Percentiles rank a stretch among this genome's conserved stretches.
Evolutionary conservation across 2,113 vertebrate species (phyloP).

Genomic region (Spheniscus mendiculus): DNA sequence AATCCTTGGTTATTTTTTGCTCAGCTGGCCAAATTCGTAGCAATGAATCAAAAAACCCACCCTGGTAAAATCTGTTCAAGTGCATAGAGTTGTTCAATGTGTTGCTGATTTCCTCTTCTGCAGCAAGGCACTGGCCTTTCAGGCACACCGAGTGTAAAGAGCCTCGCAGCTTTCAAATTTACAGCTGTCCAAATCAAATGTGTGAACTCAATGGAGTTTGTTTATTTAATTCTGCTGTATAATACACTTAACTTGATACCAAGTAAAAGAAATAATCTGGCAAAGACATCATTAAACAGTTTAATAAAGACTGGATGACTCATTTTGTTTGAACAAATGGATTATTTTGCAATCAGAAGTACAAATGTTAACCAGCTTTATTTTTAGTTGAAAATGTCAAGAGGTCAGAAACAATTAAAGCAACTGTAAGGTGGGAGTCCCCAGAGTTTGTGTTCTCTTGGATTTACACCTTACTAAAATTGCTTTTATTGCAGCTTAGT

Average conservation of each 20-base stretch:
- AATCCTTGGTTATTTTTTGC: background rate
- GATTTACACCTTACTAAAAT: constrained; percentile 69
- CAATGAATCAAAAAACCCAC: background rate
- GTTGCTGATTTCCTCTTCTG: background rate
- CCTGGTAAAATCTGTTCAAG: background rate
- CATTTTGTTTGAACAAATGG: constrained; percentile 64
- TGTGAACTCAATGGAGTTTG: background rate
- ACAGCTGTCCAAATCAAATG: constrained; percentile 12
- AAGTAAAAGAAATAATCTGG: constrained; percentile 52
- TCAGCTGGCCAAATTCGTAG: background rate
- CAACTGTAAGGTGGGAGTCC: constrained; percentile 55
- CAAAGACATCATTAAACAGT: constrained; percentile 51
- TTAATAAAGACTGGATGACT: constrained; percentile 55
- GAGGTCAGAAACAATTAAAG: constrained; percentile 69
- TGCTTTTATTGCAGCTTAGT: constrained; percentile 65
- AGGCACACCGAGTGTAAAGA: background rate
- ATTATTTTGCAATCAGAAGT: constrained; percentile 70
- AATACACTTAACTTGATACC: constrained; percentile 46
- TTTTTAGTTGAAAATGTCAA: constrained; percentile 69
- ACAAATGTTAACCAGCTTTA: constrained; percentile 72
- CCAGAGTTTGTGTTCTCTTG: constrained; percentile 40
- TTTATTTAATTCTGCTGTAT: constrained; percentile 57
- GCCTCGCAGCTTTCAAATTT: background rate
- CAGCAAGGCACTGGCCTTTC: background rate
- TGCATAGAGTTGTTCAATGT: fast-evolving